Base-by-base conservation (phyloP, 2,113 vertebrate species). In the Varanus salvator region DNA sequence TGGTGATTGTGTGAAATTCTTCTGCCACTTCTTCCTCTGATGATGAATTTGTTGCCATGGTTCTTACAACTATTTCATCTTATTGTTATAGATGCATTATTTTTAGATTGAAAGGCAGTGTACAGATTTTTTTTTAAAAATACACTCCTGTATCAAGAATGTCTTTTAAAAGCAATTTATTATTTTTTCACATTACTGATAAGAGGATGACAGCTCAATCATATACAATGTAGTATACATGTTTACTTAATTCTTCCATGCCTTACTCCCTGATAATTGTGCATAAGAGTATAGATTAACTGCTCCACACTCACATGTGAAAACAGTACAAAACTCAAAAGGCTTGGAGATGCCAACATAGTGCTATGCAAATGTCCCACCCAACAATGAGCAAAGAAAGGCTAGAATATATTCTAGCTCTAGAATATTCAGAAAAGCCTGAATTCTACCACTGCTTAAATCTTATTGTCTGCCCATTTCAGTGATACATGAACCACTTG, bases 401-500 rank as follows among this genome's bases (percentile, higher is more conserved):
- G 29, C 68, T 38, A 34, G 27, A 88, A 38, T 52, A 25, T 17
- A 38, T 66, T 69, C 68, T 6, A 50, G 50, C 57, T 68, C 34
- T 60, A 34, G 25, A 87, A 34, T 68, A 66, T n/a, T 8, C 21
- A 80, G 25, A 34, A 38, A 15, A 29, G 29, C n/a, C 17, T 29
- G 50, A 38, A 38, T 71, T 87, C 21, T 69, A 9, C 57, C 29
- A 25, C n/a, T 78, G 44, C 21, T 48, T 48, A 76, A 52, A 48
- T n/a, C 27, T 31, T 72, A 17, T 74, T 25, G 44, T 38, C 3
- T 27, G 48, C 23, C 52, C 3, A 2, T 27, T 21, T 75, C n/a
- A 2, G 0, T 0, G 15, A 66, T 54, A 76, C 29, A 0, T 9
- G 76, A 6, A 21, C 48, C 19, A 80, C 60, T 60, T 72, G 75